Evolutionary conservation across 1,140 invertebrate genomes (phyloP).

Genomic region (Lethrus apterus): DNA sequence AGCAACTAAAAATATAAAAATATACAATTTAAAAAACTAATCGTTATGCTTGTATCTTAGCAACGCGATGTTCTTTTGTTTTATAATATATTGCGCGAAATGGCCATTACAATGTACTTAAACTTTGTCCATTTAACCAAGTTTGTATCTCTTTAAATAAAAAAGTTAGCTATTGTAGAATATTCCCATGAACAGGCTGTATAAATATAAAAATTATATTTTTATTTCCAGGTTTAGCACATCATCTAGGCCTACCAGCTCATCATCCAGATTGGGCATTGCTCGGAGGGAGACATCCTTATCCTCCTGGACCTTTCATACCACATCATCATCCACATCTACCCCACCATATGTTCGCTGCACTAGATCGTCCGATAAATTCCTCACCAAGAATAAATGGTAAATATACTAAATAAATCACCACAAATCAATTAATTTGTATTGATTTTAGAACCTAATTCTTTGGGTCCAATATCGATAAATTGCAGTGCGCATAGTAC

Average conservation of each 20-base stretch:
- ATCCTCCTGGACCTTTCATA: constrained; percentile 44
- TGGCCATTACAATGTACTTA: no score
- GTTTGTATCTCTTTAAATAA: no score
- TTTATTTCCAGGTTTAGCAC: constrained; percentile 52
- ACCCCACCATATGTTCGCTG: constrained; percentile 50
- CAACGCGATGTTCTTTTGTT: no score
- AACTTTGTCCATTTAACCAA: no score
- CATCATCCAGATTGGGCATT: constrained; percentile 53
- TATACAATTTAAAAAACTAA: no score
- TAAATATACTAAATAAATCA: constrained; percentile 17
- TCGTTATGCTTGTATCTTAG: no score
- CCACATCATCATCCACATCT: constrained; percentile 50
- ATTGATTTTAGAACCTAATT: constrained; percentile 34
- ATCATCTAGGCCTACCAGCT: constrained; percentile 52
- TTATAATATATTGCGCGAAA: no score
- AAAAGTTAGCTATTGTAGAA: no score
- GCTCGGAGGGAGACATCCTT: constrained; percentile 46
- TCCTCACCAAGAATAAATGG: constrained; percentile 40
- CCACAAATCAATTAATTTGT: background rate
- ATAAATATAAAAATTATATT: constrained; percentile 10
- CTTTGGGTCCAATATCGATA: constrained; percentile 39
- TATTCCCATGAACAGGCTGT: no score
- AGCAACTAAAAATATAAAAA: no score
- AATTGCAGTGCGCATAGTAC: constrained; percentile 52
- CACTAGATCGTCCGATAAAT: constrained; percentile 38